Base-by-base conservation (phyloP, 2,797 vertebrate genomes). In the Crocodylus rhombifer region DNA sequence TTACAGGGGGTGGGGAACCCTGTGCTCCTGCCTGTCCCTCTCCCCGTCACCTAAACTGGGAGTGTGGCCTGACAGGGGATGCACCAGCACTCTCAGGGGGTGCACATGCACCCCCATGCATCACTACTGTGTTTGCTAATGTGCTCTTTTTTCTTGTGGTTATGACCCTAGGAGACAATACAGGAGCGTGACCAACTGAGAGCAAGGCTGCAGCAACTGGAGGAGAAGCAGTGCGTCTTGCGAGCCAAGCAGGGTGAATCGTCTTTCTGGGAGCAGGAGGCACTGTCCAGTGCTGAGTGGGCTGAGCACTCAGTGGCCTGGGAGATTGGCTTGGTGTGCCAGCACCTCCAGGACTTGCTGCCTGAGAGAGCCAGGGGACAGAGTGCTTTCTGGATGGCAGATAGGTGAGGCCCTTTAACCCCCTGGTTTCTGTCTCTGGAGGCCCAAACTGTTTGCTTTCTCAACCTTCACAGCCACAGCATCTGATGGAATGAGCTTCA, bases 111-210 rank as follows among this genome's bases (percentile, higher is more conserved):
- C 4, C 60, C 30, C 67, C 3, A 82, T 4, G 73, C 1, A 0
- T 20, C 28, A 10, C 42, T 61, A 15, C 33, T 57, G 60, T 61
- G 33, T 42, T n/a, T 33, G n/a, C 17, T 65, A 57, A 64, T 14
- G 36, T 36, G n/a, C 55, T 58, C 8, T 26, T 25, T 62, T 7
- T 18, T n/a, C 58, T 6, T 7, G 4, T 4, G 30, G 1, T 26
- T 89, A 76, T 88, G 87, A 77, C 88, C 14, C 69, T 95, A 98
- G 98, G 98, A 97, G 61, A 89, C 90, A 30, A 90, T 94, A 71
- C 94, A 30, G 9, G 82, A 95, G n/a, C 92, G 67, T 2, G 9
- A 73, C 57, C 64, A 3, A 86, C 94, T 97, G 8, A 87, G 95
- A 78, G 85, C 89, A 55, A 69, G 90, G 64, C 87, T 97, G 63